Base-by-base conservation (phyloP, 2,113 vertebrate species). In the Lampris megalopsis region DNA sequence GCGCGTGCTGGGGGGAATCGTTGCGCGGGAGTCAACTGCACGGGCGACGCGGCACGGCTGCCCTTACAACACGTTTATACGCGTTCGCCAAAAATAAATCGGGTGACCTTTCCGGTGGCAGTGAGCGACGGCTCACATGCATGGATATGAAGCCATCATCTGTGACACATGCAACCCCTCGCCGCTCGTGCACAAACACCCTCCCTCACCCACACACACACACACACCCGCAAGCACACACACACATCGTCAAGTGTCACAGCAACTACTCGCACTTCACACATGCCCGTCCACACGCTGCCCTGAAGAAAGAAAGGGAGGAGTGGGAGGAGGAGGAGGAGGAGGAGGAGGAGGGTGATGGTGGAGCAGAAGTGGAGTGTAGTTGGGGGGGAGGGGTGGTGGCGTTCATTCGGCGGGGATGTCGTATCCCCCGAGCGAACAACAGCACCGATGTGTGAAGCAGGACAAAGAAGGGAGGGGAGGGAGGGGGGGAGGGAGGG, bases 381-480 rank as follows among this genome's bases (percentile, higher is more conserved):
- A 56, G 65, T 72, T 49, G 0, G 24, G 75, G 77, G 77, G 74
- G 79, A 77, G 85, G 80, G 73, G 82, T 63, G 63, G 50, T 45
- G 48, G 37, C 8, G n/a, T 11, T 63, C 7, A 45, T 1, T 43
- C 52, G 11, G 75, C 68, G 59, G 82, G 68, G 88, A 77, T 50
- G 78, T 83, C 57, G 13, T 81, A 71, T 86, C 80, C 81, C 66
- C 61, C 37, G 64, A 75, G 85, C 48, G 65, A 73, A 82, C 67
- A 10, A 56, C 64, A 38, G 72, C 79, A 75, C 69, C 63, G 73
- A 74, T 79, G 87, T 90, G 89, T 77, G 72, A 80, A 89, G 84
- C 79, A 88, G 84, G 88, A 92, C 91, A 92, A 91, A 92, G 87
- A 78, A 77, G 86, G 72, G 64, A 82, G 71, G 82, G 75, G 63